phyloP scores from a whole-genome alignment of 1,140 invertebrate genomes.

The Temnothorax nylanderi region DNA sequence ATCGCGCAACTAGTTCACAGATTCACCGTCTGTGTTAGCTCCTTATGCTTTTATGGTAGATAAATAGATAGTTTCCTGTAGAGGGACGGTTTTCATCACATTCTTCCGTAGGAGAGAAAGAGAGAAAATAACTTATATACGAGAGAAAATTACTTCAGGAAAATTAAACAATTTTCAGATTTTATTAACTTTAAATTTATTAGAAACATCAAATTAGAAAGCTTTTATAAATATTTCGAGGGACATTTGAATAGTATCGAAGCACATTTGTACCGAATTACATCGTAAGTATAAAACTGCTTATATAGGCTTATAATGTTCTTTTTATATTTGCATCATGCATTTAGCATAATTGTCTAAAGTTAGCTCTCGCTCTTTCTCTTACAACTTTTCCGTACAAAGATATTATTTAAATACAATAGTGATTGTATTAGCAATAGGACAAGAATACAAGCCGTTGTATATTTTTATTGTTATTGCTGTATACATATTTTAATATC shows the following conservation, averaged over 20 bases:
- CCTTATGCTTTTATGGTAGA: background rate
- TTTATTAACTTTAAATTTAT: background rate
- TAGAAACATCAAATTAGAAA: background rate
- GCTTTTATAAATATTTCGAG: background rate
- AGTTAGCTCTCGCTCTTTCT: background rate
- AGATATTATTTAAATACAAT: background rate
- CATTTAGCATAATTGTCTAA: background rate
- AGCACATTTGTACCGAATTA: background rate
- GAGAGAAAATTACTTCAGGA: background rate
- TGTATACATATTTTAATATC: background rate
- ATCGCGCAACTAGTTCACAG: background rate
- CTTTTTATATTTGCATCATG: background rate
- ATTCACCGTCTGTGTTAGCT: background rate
- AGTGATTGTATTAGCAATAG: background rate
- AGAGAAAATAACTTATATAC: background rate
- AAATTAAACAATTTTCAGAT: background rate
- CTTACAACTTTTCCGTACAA: background rate
- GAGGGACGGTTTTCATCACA: background rate
- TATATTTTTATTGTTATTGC: background rate
- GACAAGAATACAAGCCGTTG: background rate
- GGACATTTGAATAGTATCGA: background rate
- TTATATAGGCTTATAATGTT: background rate
- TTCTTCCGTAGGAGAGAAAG: background rate
- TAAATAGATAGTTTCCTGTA: constrained; percentile 27
- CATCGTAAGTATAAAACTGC: background rate